Evolutionary conservation across 1,140 invertebrate species (phyloP), one percentile per base, ranked within the genome.

Genomic region (Dendrolimus kikuchii): DNA sequence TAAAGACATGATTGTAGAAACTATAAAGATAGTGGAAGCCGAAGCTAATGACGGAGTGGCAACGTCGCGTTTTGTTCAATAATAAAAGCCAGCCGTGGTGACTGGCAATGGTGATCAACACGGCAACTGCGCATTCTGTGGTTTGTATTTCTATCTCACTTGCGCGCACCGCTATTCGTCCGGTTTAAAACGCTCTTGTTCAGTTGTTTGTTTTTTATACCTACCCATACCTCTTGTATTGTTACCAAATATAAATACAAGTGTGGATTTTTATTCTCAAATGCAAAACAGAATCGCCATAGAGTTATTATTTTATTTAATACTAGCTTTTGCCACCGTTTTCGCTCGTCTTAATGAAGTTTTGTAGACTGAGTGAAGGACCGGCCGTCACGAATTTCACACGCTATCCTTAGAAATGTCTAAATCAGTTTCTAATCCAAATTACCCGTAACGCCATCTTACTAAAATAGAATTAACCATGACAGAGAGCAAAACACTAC

Each of bases 101-200:
- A 52, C 49, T 50, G 36, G 38, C 43, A 9, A n/a, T 45, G 43
- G n/a, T 45, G 60, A 59, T 52, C 67, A 60, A 62, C 71, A 68
- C 71, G 78, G 78, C 81, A 84, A 83, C 80, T 56, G 57, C 78
- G 74, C 75, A 60, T 71, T 74, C 44, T 49, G 58, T 74, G 62
- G 60, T 72, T 64, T 67, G 60, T 68, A 63, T 49, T 51, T 43
- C 53, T 56, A 57, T 45, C 59, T 64, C 62, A 57, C 53, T 54
- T 66, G 67, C 68, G 66, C 64, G 61, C 66, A 52, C 53, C 51
- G 53, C 60, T 52, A 53, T 54, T 59, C 53, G 58, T 61, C 57
- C 66, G 59, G 63, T 59, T 52, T 23, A 23, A 64, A 54, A 58
- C 63, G 59, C 60, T 38, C 36, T 46, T 46, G 56, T 59, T 61